A percentile compares a stretch with the other conserved stretches of the same genome.
Evolutionary conservation across 1,140 invertebrate genomes (phyloP).

Genomic region (Chlorops oryzae): DNA sequence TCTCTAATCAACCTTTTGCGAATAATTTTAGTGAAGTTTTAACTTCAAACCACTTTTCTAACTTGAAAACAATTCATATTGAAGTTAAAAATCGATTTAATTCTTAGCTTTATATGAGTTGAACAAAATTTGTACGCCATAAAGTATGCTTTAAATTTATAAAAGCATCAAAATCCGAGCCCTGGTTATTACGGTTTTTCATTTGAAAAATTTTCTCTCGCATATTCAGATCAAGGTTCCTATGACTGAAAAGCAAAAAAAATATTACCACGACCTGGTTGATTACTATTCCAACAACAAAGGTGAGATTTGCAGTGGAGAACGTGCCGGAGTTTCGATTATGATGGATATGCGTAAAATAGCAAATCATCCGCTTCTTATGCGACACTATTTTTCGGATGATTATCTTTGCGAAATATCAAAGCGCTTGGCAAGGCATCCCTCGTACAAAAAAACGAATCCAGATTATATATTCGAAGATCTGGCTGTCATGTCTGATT

Average conservation of each 20-base stretch:
- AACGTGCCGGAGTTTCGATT: conserved; percentile 65
- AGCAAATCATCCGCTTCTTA: conserved; percentile 81
- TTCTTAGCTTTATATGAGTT: too few species aligned
- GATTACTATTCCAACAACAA: conserved; percentile 63
- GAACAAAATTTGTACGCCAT: too few species aligned
- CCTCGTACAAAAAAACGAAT: conserved; percentile 68
- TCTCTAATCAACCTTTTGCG: too few species aligned
- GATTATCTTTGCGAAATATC: conserved; percentile 66
- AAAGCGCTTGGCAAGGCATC: conserved; percentile 62
- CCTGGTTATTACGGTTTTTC: not conserved
- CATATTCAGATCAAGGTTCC: conserved; percentile 47
- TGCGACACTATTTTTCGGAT: conserved; percentile 74
- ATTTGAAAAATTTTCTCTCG: too few species aligned
- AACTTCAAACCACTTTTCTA: too few species aligned
- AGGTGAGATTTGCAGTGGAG: conserved; percentile 52
- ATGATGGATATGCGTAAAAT: conserved; percentile 85
- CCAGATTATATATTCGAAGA: conserved; percentile 81
- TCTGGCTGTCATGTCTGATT: conserved; percentile 81
- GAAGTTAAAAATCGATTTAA: too few species aligned
- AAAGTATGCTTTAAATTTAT: too few species aligned
- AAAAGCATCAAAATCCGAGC: too few species aligned
- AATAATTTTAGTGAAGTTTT: too few species aligned
- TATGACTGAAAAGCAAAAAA: conserved; percentile 65
- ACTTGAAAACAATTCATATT: too few species aligned
- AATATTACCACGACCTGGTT: conserved; percentile 70